Evolutionary conservation across 2,888 invertebrate genomes (phyloP), one percentile per base, ranked within the genome.

Genomic region (Anthrax anthrax): DNA sequence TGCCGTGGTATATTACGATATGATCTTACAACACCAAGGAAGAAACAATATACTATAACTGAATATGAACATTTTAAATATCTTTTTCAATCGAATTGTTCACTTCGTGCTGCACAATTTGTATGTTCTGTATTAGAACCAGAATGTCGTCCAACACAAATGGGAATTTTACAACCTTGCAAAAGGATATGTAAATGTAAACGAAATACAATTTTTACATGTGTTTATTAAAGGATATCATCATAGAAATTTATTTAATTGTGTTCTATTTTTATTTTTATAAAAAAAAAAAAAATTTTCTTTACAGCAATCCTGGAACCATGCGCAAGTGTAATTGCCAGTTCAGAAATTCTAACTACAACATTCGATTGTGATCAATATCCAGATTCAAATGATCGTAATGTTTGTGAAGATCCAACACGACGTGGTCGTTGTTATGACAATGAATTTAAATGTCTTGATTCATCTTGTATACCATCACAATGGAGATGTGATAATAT

Each of bases 1-100:
- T 81, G 81, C 54, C 74, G 75, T n/a, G 79, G 77, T 2, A 72
- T 80, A 4, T 62, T 80, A n/a, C 78, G 78, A 1, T 81, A 80
- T 57, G 80, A 80, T 63, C 61, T 80, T 52, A 78, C 80, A 2
- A 74, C 75, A 12, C 61, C 73, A 27, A 58, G 59, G 18, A 52
- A 54, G 2, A 58, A 57, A 10, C 57, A 57, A 29, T 52, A 64
- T 34, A 57, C 58, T 16, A 42, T 53, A 1, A 46, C 44, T 3
- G 62, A 67, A 9, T 58, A 77, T 52, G 69, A 73, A 1, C 75
- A 77, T 55, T 75, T 79, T 52, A 73, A 78, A 57, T 72, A 72
- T 53, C 65, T 81, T 18, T 69, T 77, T 16, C 63, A 72, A n/a
- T 75, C 77, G 10, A 77, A 78, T 55, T 81, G 81, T 61, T 80